phyloP scores from a whole-genome alignment of 2,888 invertebrate genomes.

The Thymelicus sylvestris region DNA sequence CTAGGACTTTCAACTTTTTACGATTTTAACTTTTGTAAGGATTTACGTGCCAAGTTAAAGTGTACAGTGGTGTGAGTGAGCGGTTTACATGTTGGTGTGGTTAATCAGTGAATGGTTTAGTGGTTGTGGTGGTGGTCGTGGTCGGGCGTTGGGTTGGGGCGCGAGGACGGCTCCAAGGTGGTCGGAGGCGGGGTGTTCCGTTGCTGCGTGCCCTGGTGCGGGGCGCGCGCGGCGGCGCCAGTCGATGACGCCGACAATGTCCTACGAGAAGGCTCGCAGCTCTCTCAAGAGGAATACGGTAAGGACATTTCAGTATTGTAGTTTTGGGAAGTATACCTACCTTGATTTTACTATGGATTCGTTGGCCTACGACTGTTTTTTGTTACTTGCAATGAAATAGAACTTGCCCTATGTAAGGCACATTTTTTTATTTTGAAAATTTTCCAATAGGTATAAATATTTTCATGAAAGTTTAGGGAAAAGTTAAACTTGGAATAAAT shows the following conservation, averaged over 20 bases:
- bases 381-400: too few species aligned
- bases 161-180: slow-evolving; percentile 85
- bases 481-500: too few species aligned
- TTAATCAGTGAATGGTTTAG: slow-evolving; percentile 49
- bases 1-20: slow-evolving; percentile 57
- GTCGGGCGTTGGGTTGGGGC: slow-evolving; percentile 75
- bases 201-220: slow-evolving; percentile 93
- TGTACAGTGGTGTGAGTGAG: slow-evolving; percentile 30
- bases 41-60: slow-evolving; percentile 52
- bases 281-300: slow-evolving; percentile 70
- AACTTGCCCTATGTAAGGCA: too few species aligned
- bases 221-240: slow-evolving; percentile 88
- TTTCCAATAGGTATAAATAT: too few species aligned
- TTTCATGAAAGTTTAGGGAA: too few species aligned
- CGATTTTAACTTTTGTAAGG: slow-evolving; percentile 43
- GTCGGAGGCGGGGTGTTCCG: slow-evolving; percentile 91
- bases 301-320: slow-evolving; percentile 47
- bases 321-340: not conserved
- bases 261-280: slow-evolving; percentile 73
- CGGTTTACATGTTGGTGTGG: slow-evolving; percentile 35
- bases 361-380: too few species aligned
- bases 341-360: slow-evolving; percentile 22
- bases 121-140: slow-evolving; percentile 59
- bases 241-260: slow-evolving; percentile 84
- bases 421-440: too few species aligned